These are phyloP conservation scores for Ceratina australensis DNA, from an alignment of 1,140 invertebrate genomes.

Conservation along the genomic window DNA sequence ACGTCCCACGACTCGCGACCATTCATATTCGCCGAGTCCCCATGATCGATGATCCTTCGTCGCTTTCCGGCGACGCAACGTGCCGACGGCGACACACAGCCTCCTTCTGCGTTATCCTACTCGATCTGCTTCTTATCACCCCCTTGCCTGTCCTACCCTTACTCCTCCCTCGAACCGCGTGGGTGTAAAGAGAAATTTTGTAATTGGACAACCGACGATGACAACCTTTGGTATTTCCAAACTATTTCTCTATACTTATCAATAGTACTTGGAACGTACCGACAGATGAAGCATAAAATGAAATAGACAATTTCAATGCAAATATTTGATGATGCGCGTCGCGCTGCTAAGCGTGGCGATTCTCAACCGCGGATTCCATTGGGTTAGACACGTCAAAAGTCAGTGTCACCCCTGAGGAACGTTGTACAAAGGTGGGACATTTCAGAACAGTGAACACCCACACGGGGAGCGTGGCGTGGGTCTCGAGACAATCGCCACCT, in stretches of 20 bases:
- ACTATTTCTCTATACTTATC: too few relatives aligned
- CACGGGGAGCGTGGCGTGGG: conserved; percentile 65
- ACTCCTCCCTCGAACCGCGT: background rate
- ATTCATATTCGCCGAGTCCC: conserved; percentile 40
- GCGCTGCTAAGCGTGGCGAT: background rate
- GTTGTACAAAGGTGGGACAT: conserved; percentile 37
- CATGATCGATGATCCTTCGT: conserved; percentile 55
- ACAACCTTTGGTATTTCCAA: background rate
- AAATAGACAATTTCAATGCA: too few relatives aligned
- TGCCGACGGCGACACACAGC: conserved; percentile 42
- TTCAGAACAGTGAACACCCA: conserved; percentile 71
- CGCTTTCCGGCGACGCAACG: conserved; percentile 24
- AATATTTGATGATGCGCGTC: too few relatives aligned
- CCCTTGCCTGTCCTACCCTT: conserved; percentile 14
- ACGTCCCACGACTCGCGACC: background rate
- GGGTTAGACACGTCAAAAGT: conserved; percentile 13
- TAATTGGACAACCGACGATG: conserved; percentile 22
- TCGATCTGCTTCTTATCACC: conserved; percentile 50
- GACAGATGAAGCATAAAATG: too few relatives aligned
- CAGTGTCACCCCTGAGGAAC: conserved; percentile 1
- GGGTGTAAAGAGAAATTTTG: conserved; percentile 26
- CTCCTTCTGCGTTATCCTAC: conserved; percentile 37
- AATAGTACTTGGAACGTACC: background rate
- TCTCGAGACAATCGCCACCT: conserved; percentile 75
- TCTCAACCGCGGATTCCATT: background rate